phyloP scores from a whole-genome alignment of 2,888 invertebrate species.

The Malacosoma neustria region DNA sequence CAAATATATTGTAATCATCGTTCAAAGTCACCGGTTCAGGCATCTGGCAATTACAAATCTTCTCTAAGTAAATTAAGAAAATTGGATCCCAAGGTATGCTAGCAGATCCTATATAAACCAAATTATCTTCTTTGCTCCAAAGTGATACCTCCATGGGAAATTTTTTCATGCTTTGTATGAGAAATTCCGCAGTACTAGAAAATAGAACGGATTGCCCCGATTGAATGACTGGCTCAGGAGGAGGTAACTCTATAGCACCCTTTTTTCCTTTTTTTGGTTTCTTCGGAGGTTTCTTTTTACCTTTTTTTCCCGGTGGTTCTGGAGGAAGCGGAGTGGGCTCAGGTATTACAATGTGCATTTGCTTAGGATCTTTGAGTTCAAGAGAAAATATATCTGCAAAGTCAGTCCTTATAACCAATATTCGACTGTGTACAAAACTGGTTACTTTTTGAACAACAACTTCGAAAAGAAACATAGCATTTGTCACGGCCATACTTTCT shows the following conservation, averaged over 20 bases:
- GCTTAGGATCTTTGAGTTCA: constrained; percentile 60
- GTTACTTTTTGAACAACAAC: constrained; percentile 53
- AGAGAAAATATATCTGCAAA: constrained; percentile 61
- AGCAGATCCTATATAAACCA: constrained; percentile 43
- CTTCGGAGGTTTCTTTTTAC: constrained; percentile 33
- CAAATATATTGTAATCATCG: constrained; percentile 60
- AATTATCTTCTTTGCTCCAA: constrained; percentile 58
- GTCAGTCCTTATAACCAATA: constrained; percentile 50
- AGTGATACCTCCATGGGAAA: constrained; percentile 48
- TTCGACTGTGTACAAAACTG: constrained; percentile 41
- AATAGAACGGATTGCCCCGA: constrained; percentile 62
- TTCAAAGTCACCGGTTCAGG: constrained; percentile 38
- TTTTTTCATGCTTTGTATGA: constrained; percentile 52
- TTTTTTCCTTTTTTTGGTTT: constrained; percentile 44
- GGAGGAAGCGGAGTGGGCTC: constrained; percentile 58
- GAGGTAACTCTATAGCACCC: constrained; percentile 32
- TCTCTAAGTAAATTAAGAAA: constrained; percentile 40
- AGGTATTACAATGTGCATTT: constrained; percentile 58
- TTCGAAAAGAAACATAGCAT: constrained; percentile 60
- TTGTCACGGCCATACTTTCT: constrained; percentile 48
- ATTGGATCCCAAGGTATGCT: constrained; percentile 51
- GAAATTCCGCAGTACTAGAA: constrained; percentile 48
- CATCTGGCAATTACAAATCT: constrained; percentile 29
- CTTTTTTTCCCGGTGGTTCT: constrained; percentile 46
- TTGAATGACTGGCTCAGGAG: constrained; percentile 55